Base-by-base conservation (phyloP, 2,797 vertebrate genomes). In the Salarias fasciatus region DNA sequence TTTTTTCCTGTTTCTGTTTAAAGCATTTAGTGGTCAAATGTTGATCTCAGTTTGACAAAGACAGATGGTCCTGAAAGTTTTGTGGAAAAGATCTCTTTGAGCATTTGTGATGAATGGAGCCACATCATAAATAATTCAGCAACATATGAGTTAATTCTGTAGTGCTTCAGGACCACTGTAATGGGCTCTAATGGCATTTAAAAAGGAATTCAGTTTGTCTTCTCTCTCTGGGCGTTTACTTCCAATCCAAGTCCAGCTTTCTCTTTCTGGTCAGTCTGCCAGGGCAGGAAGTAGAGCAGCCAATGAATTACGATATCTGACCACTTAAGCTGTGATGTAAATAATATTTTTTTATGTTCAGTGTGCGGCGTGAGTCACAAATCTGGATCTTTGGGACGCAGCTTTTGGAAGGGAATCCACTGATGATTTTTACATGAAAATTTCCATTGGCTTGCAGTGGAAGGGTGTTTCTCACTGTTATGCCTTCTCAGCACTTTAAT, bases 291-390 rank as follows among this genome's bases (percentile, higher is more conserved):
- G 56, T 69, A 59, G 78, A 60, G 51, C 48, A 54, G 81, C 77
- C 77, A 76, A 58, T 11, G 61, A 67, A 66, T 80, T 18, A 55
- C 53, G 59, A 70, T 63, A 58, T 74, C 59, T 58, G 40, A 63
- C 40, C 50, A 41, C 41, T 71, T 65, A 48, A 75, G 18, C 31
- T 35, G 44, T 37, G 55, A 53, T 67, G 51, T 44, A 51, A 46
- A 24, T 69, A 24, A 24, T 24, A 18, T 2, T 24, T 3, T 53
- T 53, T 28, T 11, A 11, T 33, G 15, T 70, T 49, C 58, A 53
- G 49, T 15, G 14, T 6, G 9, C 0, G 0, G n/a, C 13, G 38
- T 76, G 74, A 74, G 75, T 83, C 72, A 77, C 40, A 10, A 58
- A 42, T 48, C 57, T 59, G 40, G 45, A 46, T 70, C 60, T 69